Evolutionary conservation across 2,113 vertebrate genomes (phyloP), one percentile per base, ranked within the genome.

Genomic region (Tauraco erythrolophus): DNA sequence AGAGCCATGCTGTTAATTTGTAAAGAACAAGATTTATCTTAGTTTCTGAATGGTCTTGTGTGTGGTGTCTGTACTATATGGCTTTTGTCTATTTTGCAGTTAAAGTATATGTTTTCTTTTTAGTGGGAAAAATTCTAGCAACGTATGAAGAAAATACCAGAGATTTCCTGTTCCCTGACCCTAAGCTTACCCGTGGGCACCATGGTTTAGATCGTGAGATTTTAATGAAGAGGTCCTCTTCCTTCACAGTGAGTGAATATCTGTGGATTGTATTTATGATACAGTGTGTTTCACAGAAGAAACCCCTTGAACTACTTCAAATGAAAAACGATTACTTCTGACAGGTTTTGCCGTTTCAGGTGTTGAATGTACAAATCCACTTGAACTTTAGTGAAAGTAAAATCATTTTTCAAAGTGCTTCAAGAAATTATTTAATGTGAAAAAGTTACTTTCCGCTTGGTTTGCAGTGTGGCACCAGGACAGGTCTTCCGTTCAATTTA

Each of bases 151-250:
- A 99, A 96, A 99, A 98, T 97, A 99, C 98, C 97, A 98, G 99
- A 98, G 98, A 99, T 91, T 99, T 99, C 97, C 98, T 99, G 97
- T 99, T 99, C 94, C 99, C 99, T 78, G 98, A 98, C 93, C 98
- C 98, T 94, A 98, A 98, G 89, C 96, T 98, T 94, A 97, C 97
- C 86, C 93, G 94, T 78, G 98, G 98, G 92, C 97, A 97, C 92
- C 97, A 95, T 89, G 98, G 97, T 94, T 97, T 98, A 94, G 98
- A 98, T 94, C 99, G 99, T 97, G 99, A 99, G 89, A 97, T 99
- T 94, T 97, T 99, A 97, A 99, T 99, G 99, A 99, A 98, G 98
- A 99, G 98, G 90, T 98, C 98, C 37, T 94, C 97, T 95, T 98
- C 95, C 74, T 99, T 99, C 94, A 97, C 98, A 96, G 99, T 99